Conservation (phyloP, 1,140 invertebrate genomes). For the Euwallacea fornicatus region DNA sequence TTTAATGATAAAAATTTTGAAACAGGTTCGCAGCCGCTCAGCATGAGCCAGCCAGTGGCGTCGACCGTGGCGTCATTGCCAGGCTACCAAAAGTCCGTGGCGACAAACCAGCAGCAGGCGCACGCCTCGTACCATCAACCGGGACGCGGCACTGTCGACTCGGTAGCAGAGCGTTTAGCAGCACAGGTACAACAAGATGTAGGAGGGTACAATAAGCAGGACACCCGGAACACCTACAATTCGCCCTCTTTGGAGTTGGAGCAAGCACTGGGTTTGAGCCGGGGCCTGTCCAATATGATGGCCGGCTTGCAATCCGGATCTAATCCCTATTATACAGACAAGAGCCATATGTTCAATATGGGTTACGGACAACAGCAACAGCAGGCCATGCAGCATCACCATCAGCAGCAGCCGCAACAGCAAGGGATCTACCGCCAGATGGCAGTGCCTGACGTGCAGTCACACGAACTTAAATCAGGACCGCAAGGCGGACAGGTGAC, state of each 20-base stretch:
- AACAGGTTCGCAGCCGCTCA: slow-evolving; percentile 18
- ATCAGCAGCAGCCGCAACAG: neutral
- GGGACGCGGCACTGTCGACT: slow-evolving; percentile 19
- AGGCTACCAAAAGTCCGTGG: slow-evolving; percentile 19
- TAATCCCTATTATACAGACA: slow-evolving; percentile 54
- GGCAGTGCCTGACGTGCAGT: neutral
- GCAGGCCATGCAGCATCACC: neutral
- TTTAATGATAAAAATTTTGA: neutral
- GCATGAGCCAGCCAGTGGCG: slow-evolving; percentile 16
- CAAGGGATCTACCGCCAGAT: neutral
- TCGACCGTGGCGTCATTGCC: slow-evolving; percentile 36
- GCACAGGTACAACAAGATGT: slow-evolving; percentile 34
- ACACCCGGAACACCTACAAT: slow-evolving; percentile 43
- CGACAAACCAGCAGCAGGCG: slow-evolving; percentile 33
- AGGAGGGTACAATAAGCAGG: slow-evolving; percentile 36
- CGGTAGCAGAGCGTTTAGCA: slow-evolving; percentile 29
- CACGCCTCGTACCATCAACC: slow-evolving; percentile 24
- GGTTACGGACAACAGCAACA: slow-evolving; percentile 16
- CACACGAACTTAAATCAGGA: slow-evolving; percentile 7
- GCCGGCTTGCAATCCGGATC: slow-evolving; percentile 48
- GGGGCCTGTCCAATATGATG: slow-evolving; percentile 62
- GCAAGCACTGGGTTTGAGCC: slow-evolving; percentile 50
- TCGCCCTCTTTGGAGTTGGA: slow-evolving; percentile 44
- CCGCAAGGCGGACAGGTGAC: neutral
- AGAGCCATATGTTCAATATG: slow-evolving; percentile 56